These are phyloP conservation scores for Eonycteris spelaea DNA, from an alignment of 2,113 vertebrate species.

Conservation along the genomic window DNA sequence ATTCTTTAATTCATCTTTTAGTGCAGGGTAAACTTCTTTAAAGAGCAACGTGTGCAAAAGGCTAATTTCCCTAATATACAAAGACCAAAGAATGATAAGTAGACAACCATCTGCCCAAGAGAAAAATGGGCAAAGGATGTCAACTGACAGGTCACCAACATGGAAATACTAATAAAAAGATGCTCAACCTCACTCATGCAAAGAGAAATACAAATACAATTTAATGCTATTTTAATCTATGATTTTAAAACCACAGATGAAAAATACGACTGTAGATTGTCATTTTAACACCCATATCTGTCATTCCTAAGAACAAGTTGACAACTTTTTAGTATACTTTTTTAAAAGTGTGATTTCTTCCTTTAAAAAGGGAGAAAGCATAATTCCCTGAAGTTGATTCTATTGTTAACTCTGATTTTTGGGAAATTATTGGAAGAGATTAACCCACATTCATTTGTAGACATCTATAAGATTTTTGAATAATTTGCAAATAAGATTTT, in stretches of 20 bases:
- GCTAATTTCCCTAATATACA: not conserved
- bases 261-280: not conserved
- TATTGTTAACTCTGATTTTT: not conserved
- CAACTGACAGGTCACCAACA: not conserved
- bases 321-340: not conserved
- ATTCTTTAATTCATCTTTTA: not conserved
- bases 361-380: not conserved
- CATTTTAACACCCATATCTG: not conserved
- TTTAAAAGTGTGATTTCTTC: not conserved
- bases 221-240: not conserved
- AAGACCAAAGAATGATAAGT: not conserved
- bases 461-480: not conserved
- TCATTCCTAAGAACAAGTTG: not conserved
- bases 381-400: not conserved
- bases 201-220: not conserved
- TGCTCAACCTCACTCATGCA: not conserved
- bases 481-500: constrained; percentile 10
- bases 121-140: not conserved
- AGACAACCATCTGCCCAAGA: not conserved
- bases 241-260: constrained; percentile 1
- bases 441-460: not conserved
- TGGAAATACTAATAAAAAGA: not conserved
- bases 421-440: not conserved
- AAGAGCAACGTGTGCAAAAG: not conserved
- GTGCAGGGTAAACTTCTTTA: not conserved